These are phyloP conservation scores for Montipora capitata DNA, from an alignment of 92 coral and sea anemone species.

Conservation along the genomic window DNA sequence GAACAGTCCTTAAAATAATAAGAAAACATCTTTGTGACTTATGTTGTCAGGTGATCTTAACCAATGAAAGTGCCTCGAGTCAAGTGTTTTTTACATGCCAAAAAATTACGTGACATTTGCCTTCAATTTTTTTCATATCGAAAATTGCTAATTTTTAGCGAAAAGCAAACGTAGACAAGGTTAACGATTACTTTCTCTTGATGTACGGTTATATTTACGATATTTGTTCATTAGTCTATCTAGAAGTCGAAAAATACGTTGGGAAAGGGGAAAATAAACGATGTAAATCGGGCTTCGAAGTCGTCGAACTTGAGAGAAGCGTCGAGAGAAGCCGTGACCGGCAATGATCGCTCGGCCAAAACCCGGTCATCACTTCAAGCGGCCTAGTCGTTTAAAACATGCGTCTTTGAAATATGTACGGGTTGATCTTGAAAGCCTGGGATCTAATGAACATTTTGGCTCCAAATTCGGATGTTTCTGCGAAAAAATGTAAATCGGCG, in stretches of 20 bases:
- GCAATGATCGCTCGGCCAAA: too few relatives aligned
- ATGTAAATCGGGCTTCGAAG: not conserved
- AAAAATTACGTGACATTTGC: too few relatives aligned
- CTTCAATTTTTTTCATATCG: too few relatives aligned
- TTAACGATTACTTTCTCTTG: not conserved
- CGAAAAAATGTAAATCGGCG: slow-evolving; percentile 11
- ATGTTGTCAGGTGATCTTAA: too few relatives aligned
- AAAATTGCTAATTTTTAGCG: not conserved
- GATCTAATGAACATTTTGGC: not conserved
- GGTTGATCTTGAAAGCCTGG: not conserved
- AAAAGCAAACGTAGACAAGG: not conserved
- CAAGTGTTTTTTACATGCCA: too few relatives aligned
- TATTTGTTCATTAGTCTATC: not conserved
- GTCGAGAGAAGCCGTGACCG: not conserved
- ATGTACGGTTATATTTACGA: not conserved
- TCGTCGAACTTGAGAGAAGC: not conserved
- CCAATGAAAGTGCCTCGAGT: too few relatives aligned
- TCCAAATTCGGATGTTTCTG: not conserved
- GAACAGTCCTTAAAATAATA: too few relatives aligned
- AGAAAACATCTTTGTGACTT: too few relatives aligned
- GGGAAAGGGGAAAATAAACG: not conserved
- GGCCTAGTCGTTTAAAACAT: not conserved
- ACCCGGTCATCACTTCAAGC: slow-evolving; percentile 1
- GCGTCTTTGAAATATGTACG: not conserved
- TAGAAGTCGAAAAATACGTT: not conserved